Conservation (phyloP, 2,113 vertebrate species). For the Hydrolagus affinis region DNA sequence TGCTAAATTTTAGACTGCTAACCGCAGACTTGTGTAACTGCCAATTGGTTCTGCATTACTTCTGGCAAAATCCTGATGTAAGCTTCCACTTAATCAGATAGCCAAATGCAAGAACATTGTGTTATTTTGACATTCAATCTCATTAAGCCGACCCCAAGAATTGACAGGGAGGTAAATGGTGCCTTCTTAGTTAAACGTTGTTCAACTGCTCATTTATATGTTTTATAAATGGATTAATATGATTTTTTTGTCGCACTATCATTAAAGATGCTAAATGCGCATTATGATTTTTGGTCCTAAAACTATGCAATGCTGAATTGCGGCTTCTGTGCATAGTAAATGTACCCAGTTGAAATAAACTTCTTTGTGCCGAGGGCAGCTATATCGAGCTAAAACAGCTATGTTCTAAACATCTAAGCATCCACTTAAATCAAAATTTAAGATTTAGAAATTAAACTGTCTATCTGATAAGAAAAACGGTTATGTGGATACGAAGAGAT, state of each 20-base stretch:
- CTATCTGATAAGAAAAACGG: neutral
- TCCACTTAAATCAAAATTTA: neutral
- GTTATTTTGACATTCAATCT: neutral
- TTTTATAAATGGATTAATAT: neutral
- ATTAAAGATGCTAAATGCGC: too few relatives aligned
- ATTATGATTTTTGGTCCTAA: neutral
- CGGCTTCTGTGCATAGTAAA: neutral
- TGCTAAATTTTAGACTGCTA: constrained; percentile 8
- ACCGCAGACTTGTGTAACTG: neutral
- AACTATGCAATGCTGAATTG: neutral
- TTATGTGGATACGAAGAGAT: neutral
- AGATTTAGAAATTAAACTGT: neutral
- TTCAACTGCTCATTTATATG: neutral
- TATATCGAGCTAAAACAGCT: neutral
- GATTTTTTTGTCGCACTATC: neutral
- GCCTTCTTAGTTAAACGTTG: neutral
- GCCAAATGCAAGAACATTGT: neutral
- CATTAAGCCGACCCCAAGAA: neutral
- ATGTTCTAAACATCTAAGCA: neutral
- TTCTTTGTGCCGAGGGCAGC: neutral
- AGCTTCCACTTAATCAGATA: neutral
- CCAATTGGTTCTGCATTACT: neutral
- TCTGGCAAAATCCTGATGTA: neutral
- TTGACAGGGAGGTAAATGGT: neutral
- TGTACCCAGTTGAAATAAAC: neutral